Percentiles rank a stretch among this genome's conserved stretches.
Conservation (phyloP, 2,797 vertebrate species). For the Leptodactylus fallax region DNA sequence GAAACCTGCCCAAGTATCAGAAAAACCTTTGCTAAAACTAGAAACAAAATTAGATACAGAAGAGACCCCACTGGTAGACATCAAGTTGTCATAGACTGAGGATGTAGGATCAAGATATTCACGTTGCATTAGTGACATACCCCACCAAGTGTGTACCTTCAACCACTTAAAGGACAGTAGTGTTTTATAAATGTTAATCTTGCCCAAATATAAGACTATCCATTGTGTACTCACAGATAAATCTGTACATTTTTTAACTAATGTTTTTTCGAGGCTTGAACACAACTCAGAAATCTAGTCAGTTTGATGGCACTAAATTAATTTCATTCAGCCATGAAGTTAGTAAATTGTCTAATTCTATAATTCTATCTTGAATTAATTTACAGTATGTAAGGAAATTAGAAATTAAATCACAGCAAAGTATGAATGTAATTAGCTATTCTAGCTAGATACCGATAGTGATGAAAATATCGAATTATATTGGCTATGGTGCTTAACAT, state of each 20-base stretch:
- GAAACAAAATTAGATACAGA: slow-evolving; percentile 78
- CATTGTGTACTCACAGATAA: not conserved
- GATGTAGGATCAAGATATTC: not conserved
- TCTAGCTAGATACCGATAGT: not conserved
- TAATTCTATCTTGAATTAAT: not conserved
- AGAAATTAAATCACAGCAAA: not conserved
- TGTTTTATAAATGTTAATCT: not conserved
- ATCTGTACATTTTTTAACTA: not conserved
- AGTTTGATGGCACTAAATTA: not conserved
- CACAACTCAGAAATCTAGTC: not conserved
- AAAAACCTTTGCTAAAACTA: slow-evolving; percentile 74
- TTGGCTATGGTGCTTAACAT: not conserved
- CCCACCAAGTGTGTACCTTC: not conserved
- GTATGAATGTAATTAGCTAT: not conserved
- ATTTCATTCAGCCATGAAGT: not conserved
- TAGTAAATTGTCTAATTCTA: not conserved
- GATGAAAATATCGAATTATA: not conserved
- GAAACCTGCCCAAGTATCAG: slow-evolving; percentile 66
- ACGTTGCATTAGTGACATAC: not conserved
- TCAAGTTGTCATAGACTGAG: slow-evolving; percentile 87
- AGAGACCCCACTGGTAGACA: slow-evolving; percentile 84
- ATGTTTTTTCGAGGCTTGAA: not conserved
- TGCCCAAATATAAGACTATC: not conserved
- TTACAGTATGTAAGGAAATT: not conserved
- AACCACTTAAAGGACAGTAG: not conserved